A percentile compares a stretch with the other conserved stretches of the same genome.
Conservation (phyloP, 2,797 vertebrate genomes). For the Microctenopoma stevenorrisi region DNA sequence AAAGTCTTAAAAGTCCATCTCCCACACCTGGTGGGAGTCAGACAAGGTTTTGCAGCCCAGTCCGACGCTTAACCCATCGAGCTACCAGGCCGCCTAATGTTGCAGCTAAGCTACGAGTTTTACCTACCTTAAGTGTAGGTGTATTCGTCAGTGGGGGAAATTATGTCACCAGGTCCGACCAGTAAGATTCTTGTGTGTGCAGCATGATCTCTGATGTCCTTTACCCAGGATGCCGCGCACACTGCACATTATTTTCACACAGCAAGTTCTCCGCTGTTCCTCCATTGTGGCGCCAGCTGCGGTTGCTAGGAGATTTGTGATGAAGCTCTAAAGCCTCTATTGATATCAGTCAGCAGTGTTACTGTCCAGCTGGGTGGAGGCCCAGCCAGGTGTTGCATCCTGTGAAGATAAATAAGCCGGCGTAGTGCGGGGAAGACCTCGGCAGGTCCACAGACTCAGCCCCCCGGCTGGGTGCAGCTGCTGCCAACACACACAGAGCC, state of each 20-base stretch:
- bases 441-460: slow-evolving; percentile 37
- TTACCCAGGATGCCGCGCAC: slow-evolving; percentile 30
- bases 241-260: slow-evolving; percentile 49
- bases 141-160: too few species aligned
- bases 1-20: too few species aligned
- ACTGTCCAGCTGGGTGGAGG: slow-evolving; percentile 58
- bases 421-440: slow-evolving; percentile 37
- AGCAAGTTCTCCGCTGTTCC: slow-evolving; percentile 28
- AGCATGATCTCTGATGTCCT: slow-evolving; percentile 8
- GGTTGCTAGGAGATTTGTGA: slow-evolving; percentile 58
- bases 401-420: slow-evolving; percentile 58
- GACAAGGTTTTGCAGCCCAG: too few species aligned
- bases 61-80: too few species aligned
- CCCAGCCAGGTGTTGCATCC: slow-evolving; percentile 63
- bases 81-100: too few species aligned
- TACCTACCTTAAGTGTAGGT: too few species aligned
- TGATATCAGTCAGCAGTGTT: slow-evolving; percentile 56
- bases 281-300: slow-evolving; percentile 35
- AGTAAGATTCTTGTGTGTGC: not conserved
- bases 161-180: too few species aligned
- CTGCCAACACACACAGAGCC: slow-evolving; percentile 43
- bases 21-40: too few species aligned
- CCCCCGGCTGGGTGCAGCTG: slow-evolving; percentile 56
- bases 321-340: slow-evolving; percentile 50
- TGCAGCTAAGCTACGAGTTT: too few species aligned